A percentile compares a stretch with the other conserved stretches of the same genome.
Conservation (phyloP, 2,797 vertebrate species). For the Melanotaenia pygmaea region DNA sequence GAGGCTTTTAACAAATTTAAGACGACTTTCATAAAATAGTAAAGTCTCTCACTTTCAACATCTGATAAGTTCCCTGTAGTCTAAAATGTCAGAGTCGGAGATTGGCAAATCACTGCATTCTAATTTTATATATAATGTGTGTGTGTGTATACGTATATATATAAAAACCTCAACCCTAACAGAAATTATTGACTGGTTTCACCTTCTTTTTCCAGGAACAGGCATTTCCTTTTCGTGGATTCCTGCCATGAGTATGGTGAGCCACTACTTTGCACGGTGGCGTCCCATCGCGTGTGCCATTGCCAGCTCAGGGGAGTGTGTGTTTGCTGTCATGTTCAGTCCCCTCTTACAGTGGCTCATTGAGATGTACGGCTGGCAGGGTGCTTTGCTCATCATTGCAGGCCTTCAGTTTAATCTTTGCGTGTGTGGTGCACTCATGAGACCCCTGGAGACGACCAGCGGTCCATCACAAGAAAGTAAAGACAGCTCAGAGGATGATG, state of each 20-base stretch:
- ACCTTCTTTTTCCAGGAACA: constrained; percentile 51
- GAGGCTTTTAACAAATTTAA: not conserved
- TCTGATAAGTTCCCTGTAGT: not conserved
- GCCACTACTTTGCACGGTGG: constrained; percentile 77
- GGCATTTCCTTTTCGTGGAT: constrained; percentile 77
- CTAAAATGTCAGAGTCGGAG: not conserved
- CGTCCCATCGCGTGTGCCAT: constrained; percentile 78
- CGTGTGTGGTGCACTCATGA: constrained; percentile 79
- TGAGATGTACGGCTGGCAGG: constrained; percentile 75
- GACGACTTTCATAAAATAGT: not conserved
- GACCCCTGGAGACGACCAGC: constrained; percentile 47
- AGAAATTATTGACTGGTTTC: not conserved
- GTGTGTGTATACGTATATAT: no score
- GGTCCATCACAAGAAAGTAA: not conserved
- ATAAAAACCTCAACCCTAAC: no score
- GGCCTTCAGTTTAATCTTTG: constrained; percentile 81
- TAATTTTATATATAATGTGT: no score
- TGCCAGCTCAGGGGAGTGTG: constrained; percentile 78
- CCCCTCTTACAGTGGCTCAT: constrained; percentile 81
- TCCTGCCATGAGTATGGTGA: constrained; percentile 79
- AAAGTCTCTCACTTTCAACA: not conserved
- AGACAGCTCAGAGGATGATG: not conserved
- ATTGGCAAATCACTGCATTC: no score
- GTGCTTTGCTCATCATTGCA: constrained; percentile 76
- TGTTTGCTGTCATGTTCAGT: constrained; percentile 75